Percentiles rank a stretch among this genome's conserved stretches.
Evolutionary conservation across 2,113 vertebrate species (phyloP).

Genomic region (Misgurnus mizolepis): DNA sequence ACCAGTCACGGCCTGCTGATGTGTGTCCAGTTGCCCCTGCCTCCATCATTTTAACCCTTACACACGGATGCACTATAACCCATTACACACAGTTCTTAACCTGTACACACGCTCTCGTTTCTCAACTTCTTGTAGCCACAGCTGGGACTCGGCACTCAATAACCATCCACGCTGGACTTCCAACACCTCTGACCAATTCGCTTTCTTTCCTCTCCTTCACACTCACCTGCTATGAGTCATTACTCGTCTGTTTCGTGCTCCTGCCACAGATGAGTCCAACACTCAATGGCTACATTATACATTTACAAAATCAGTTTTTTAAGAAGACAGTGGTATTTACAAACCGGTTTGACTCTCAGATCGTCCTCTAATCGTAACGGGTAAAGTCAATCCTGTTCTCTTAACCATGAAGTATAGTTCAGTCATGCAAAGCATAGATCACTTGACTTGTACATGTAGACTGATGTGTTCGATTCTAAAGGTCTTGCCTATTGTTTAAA

Average conservation of each 20-base stretch:
- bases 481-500: too few species aligned
- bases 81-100: slow-evolving; percentile 18
- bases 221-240: slow-evolving; percentile 64
- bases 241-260: slow-evolving; percentile 66
- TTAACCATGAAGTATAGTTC: too few species aligned
- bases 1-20: slow-evolving; percentile 37
- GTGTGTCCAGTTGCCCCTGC: slow-evolving; percentile 12
- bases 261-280: slow-evolving; percentile 69
- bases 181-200: slow-evolving; percentile 36
- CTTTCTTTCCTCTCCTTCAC: slow-evolving; percentile 53
- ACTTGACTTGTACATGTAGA: too few species aligned
- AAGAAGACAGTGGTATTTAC: too few species aligned
- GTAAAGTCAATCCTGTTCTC: too few species aligned
- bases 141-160: slow-evolving; percentile 64
- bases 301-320: not conserved
- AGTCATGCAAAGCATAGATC: too few species aligned
- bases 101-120: slow-evolving; percentile 34
- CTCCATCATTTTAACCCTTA: slow-evolving; percentile 41
- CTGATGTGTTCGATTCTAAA: too few species aligned
- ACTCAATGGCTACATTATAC: slow-evolving; percentile 56
- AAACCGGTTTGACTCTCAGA: too few species aligned
- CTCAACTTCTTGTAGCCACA: slow-evolving; percentile 52
- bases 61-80: slow-evolving; percentile 22
- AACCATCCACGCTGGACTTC: slow-evolving; percentile 68
- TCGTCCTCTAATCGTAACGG: too few species aligned